These are phyloP conservation scores for Malurus splendens DNA, from an alignment of 2,797 vertebrate genomes.

Conservation along the genomic window DNA sequence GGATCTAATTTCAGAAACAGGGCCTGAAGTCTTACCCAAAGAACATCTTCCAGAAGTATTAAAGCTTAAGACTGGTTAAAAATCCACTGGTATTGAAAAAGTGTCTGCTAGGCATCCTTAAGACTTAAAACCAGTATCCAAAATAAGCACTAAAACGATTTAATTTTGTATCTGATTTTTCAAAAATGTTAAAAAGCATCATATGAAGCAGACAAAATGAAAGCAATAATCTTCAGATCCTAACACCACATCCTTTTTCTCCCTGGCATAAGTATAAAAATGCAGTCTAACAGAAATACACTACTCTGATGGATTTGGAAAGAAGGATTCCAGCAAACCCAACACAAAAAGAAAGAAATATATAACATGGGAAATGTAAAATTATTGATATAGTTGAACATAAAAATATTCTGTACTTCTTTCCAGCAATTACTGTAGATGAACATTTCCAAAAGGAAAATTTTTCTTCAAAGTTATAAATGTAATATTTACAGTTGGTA, in stretches of 20 bases:
- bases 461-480: not conserved
- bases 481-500: not conserved
- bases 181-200: conserved; percentile 1
- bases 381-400: not conserved
- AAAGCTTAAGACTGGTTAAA: not conserved
- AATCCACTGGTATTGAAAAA: not conserved
- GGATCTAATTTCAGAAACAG: not conserved
- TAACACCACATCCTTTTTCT: conserved; percentile 6
- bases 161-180: conserved; percentile 3
- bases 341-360: not conserved
- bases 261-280: not conserved
- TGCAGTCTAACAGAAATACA: not conserved
- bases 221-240: conserved; percentile 27
- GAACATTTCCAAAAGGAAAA: not conserved
- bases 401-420: not conserved
- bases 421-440: not conserved
- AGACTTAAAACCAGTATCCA: not conserved
- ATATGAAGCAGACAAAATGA: not conserved
- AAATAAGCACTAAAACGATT: not conserved
- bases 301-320: not conserved
- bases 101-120: not conserved
- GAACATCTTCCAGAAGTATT: not conserved
- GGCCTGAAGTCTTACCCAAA: not conserved
- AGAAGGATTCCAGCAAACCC: not conserved
- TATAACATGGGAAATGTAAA: not conserved